Conservation (phyloP, 2,113 vertebrate species). For the Scatophagus argus region DNA sequence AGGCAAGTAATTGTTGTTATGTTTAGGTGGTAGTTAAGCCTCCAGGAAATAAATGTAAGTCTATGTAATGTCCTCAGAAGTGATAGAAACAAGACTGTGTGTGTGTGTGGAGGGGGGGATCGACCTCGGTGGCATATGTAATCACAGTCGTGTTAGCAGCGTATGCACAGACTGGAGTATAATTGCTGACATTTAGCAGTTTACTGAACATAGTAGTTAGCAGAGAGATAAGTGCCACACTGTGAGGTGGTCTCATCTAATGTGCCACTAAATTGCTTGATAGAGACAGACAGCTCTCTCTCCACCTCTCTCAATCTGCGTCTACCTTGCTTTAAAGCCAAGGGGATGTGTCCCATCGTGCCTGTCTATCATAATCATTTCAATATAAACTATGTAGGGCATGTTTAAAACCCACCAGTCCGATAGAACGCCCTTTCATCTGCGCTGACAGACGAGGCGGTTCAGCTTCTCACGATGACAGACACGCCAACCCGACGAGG, state of each 20-base stretch:
- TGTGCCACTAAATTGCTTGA: conserved; percentile 43
- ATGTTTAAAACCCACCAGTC: conserved; percentile 72
- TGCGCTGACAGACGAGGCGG: conserved; percentile 68
- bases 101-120: conserved; percentile 12
- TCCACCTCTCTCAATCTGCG: conserved; percentile 4
- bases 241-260: conserved; percentile 66
- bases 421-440: conserved; percentile 72
- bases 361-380: conserved; percentile 75
- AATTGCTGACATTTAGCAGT: conserved; percentile 48
- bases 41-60: too few relatives aligned
- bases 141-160: conserved; percentile 17
- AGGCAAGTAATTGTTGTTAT: too few relatives aligned
- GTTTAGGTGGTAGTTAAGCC: too few relatives aligned
- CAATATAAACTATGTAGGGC: conserved; percentile 80
- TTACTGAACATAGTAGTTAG: conserved; percentile 51
- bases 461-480: conserved; percentile 73
- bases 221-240: conserved; percentile 28
- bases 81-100: too few relatives aligned
- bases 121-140: conserved; percentile 39
- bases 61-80: too few relatives aligned
- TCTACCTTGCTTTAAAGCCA: conserved; percentile 41
- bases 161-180: conserved; percentile 19
- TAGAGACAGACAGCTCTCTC: conserved; percentile 37
- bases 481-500: conserved; percentile 64
- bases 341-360: conserved; percentile 60